Evolutionary conservation across 2,888 invertebrate genomes (phyloP), one percentile per base, ranked within the genome.

Genomic region (Subacronicta megacephala): DNA sequence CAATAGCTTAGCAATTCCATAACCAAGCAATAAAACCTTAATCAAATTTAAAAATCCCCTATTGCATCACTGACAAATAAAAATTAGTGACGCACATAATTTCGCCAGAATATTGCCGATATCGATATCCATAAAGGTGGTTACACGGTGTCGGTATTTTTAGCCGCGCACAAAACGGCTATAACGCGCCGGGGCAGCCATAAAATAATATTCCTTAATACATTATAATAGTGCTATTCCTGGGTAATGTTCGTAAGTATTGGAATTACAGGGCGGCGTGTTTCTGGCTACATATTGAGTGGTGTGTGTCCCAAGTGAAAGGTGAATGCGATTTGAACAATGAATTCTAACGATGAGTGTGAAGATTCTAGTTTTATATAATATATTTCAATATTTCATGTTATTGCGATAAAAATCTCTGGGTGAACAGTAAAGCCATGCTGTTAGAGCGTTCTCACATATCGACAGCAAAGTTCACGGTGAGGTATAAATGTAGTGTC

Each of bases 131-230:
- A 71, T 63, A 67, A 71, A 65, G 57, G 62, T 66, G 65, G 72
- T 65, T 75, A 70, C 58, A 66, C 47, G 60, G 53, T 73, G 77
- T 71, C 75, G 86, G 84, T 90, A 90, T 90, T 90, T 92, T 92
- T 90, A 90, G 91, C 85, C 80, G 75, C 75, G 78, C 65, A 72
- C 76, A 81, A 83, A 84, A 87, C 84, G 83, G 77, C 89, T 86
- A 88, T 92, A 92, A 92, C 88, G 89, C 80, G 81, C 81, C 79
- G 83, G 82, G 81, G 82, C 87, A 82, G 85, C 88, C 89, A 86
- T 92, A 89, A 92, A 92, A 94, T 94, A 93, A 93, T 93, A 94
- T 86, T 89, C 88, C 92, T 90, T 94, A 92, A 93, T 93, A 93
- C 92, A 90, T 93, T 93, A 94, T 94, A 94, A 94, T 93, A 93